Conservation (phyloP, 2,888 invertebrate species). For the Harmothoe impar region DNA sequence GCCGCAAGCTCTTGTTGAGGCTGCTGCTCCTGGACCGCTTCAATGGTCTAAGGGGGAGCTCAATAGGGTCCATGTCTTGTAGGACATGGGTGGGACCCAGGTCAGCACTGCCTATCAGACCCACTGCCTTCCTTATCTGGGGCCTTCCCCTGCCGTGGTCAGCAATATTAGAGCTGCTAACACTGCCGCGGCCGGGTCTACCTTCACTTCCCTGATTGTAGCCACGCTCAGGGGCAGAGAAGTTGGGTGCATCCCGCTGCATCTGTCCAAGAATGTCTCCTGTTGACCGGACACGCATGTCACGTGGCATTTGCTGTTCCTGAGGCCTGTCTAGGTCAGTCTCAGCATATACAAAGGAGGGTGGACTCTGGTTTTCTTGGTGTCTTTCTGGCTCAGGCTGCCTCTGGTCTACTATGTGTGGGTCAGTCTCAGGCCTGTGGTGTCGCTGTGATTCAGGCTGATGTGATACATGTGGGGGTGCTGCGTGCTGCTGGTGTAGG, state of each 20-base stretch:
- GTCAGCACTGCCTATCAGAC: conserved; percentile 38
- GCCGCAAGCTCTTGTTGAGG: not conserved
- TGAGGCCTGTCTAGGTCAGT: not conserved
- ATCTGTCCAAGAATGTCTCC: conserved; percentile 19
- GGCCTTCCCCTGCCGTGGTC: not conserved
- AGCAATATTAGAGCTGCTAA: not conserved
- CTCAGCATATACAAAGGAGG: not conserved
- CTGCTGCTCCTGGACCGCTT: conserved; percentile 34
- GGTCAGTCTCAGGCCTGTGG: not conserved
- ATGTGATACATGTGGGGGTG: too few relatives aligned
- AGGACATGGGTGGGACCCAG: conserved; percentile 33
- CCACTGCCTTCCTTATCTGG: not conserved
- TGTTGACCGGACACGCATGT: conserved; percentile 3
- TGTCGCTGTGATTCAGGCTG: not conserved
- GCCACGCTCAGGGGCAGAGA: too few relatives aligned
- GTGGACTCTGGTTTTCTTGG: not conserved
- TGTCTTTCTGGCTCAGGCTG: not conserved
- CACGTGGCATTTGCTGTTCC: not conserved
- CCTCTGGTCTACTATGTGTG: not conserved
- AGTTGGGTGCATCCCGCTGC: not conserved
- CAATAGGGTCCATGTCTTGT: conserved; percentile 43
- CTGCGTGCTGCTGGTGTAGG: too few relatives aligned
- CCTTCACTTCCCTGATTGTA: not conserved
- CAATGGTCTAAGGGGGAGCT: not conserved
- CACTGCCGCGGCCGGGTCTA: not conserved